Base-by-base conservation (phyloP, 30 jellyfish, hydroid and myxozoan genomes). In the Hydractinia symbiolongicarpus region DNA sequence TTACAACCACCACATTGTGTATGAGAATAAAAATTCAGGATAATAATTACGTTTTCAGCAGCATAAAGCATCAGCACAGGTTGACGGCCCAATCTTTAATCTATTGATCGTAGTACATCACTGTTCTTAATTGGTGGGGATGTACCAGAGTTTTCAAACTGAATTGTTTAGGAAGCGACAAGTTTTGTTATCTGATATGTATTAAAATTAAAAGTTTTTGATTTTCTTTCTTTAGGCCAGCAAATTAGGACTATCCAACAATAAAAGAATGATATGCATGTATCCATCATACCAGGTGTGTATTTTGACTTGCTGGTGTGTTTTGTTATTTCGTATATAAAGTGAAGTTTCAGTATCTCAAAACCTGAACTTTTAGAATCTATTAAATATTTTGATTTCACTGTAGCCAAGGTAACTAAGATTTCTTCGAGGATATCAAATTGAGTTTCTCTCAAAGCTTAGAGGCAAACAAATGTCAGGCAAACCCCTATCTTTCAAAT, bases 211-310 rank as follows among this genome's bases (percentile, higher is more conserved):
- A 14, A 15, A 17, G n/a, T 10, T 49, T 44, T 17, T 61, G 10
- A 14, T 9, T 20, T 81, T 71, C 53, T 20, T 50, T 71, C 14
- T 67, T 17, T 75, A 89, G 97, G 97, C 97, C 0, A 90, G 97
- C 85, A 90, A 90, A 64, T 88, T 90, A 72, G 97, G 97, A 10
- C 83, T 90, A 74, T 90, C 97, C 8, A 90, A 77, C 60, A 90
- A 90, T 80, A 90, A 90, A 75, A 82, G 82, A 55, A 90, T 90
- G 95, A 86, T 90, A 64, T 90, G 97, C 76, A 16, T 82, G 88
- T 90, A 90, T 53, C 87, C 93, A 9, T 85, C 97, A 44, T 83
- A 85, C 58, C 97, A 90, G 86, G 97, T 85, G 68, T 17, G 89
- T 72, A 17, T 14, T 4, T 6, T 64, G 9, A 30, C 44, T 30